phyloP scores from a whole-genome alignment of 2,113 vertebrate species.

The Heliornis fulica region DNA sequence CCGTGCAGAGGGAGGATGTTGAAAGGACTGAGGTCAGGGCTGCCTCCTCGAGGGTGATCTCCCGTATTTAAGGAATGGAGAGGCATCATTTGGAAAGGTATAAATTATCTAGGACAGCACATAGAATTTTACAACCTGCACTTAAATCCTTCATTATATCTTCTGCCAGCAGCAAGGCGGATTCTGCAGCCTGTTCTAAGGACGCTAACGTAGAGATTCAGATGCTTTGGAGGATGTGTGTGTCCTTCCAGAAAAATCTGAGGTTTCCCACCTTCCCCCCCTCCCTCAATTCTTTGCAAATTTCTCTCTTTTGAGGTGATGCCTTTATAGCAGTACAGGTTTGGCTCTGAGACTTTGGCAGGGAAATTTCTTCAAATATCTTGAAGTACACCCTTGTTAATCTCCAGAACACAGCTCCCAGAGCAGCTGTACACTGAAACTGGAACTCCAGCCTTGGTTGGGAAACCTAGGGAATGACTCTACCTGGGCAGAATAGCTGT shows the following conservation, averaged over 20 bases:
- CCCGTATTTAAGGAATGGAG: not conserved
- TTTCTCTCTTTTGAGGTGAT: not conserved
- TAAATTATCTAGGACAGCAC: conserved; percentile 41
- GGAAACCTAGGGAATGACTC: not conserved
- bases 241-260: not conserved
- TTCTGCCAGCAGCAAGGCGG: not conserved
- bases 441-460: not conserved
- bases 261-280: rapidly evolving
- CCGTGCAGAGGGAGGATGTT: not conserved
- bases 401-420: not conserved
- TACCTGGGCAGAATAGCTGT: not conserved
- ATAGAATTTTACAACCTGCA: conserved; percentile 36
- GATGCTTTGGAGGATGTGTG: not conserved
- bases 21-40: conserved; percentile 29
- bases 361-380: not conserved
- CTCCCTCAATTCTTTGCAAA: not conserved
- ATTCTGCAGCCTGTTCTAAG: conserved; percentile 8
- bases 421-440: not conserved
- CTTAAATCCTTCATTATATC: conserved; percentile 50
- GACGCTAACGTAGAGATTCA: not conserved
- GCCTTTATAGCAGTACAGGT: not conserved
- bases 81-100: conserved; percentile 58
- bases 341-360: not conserved
- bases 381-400: not conserved
- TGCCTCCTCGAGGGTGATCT: conserved; percentile 18